Evolutionary conservation across 2,797 vertebrate genomes (phyloP), one percentile per base, ranked within the genome.

Genomic region (Pelodytes ibericus): DNA sequence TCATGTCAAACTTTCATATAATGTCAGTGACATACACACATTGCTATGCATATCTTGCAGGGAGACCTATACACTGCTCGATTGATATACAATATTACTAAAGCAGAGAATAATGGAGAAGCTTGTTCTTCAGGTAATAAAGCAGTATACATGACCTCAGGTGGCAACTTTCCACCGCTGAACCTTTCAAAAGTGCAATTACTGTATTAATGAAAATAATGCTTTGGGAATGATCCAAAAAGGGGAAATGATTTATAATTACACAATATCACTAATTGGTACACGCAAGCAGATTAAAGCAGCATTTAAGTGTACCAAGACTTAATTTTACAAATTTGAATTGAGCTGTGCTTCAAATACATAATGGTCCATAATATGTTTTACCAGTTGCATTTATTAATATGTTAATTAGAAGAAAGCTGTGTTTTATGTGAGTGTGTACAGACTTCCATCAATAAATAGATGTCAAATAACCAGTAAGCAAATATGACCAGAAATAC

Each of bases 161-260:
- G 33, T 39, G 33, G 30, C n/a, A 36, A 36, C 18, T 63, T 63
- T 63, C 18, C 26, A 24, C 33, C 27, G 30, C 2, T 36, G 61
- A 20, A 7, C 30, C 16, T 25, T 64, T 44, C 36, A 64, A 64
- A 7, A 44, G 24, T 13, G 31, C 62, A 64, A 44, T 41, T 25
- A 30, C 29, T 30, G 29, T 33, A 61, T 61, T 64, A 64, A 64
- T 33, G 29, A 64, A 64, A 64, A 64, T 64, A 7, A 44, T 41
- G 7, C 39, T 22, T 64, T 64, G 62, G 36, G 44, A 41, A 29
- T 8, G 22, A 41, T 64, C 39, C 62, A 64, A 44, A 44, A 62
- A 24, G n/a, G 9, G 33, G 13, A 44, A 64, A 64, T 41, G 20
- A 3, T 25, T 44, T 41, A 41, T 41, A 64, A 64, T 64, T 26